Evolutionary conservation across 2,888 invertebrate genomes (phyloP).

Genomic region (Gastrophysa polygoni): DNA sequence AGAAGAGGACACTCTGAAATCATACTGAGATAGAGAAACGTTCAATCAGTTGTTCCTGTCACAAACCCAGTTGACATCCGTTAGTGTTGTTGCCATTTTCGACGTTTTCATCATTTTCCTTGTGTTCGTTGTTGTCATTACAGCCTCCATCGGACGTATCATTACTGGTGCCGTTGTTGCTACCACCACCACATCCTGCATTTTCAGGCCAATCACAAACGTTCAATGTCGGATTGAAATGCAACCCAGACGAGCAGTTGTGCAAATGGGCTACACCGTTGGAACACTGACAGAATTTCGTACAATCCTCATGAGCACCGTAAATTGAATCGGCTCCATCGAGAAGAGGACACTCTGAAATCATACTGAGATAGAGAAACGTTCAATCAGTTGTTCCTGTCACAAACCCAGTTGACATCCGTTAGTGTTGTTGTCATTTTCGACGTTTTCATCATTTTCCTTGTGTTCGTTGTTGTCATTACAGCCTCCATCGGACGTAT

Average conservation of each 20-base stretch:
- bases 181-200: slow-evolving; percentile 18
- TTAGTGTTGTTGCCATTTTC: background rate
- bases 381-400: too few species aligned
- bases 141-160: background rate
- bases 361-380: too few species aligned
- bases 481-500: background rate
- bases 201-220: slow-evolving; percentile 26
- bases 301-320: slow-evolving; percentile 10
- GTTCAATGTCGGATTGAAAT: slow-evolving; percentile 30
- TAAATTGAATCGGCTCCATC: background rate
- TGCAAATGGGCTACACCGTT: slow-evolving; percentile 26
- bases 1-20: slow-evolving; percentile 28
- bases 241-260: slow-evolving; percentile 27
- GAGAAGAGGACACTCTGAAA: background rate
- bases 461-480: background rate
- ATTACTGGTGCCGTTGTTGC: background rate
- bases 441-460: background rate
- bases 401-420: too few species aligned
- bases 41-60: background rate
- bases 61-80: background rate
- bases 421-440: background rate
- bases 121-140: background rate
- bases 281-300: slow-evolving; percentile 33
- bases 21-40: background rate
- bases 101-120: background rate